These are phyloP conservation scores for Hylaeus volcanicus DNA, from an alignment of 1,140 invertebrate species.

Conservation along the genomic window DNA sequence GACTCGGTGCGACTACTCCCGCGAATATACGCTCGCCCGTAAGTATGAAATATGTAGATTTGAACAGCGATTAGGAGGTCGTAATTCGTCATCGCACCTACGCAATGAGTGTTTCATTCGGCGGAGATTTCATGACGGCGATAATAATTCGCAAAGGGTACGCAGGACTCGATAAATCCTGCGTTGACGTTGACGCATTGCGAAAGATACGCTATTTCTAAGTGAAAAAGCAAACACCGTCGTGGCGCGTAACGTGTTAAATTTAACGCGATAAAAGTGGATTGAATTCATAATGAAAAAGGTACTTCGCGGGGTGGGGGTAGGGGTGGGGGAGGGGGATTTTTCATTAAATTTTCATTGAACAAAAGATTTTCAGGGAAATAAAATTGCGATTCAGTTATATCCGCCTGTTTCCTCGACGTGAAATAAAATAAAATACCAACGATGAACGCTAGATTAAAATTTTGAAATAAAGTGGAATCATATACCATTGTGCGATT, in stretches of 20 bases:
- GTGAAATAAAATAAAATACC: neutral
- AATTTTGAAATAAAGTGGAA: neutral
- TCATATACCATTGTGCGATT: neutral
- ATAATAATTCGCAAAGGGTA: constrained; percentile 43
- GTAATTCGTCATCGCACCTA: constrained; percentile 52
- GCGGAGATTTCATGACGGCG: constrained; percentile 31
- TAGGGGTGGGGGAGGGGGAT: too few species aligned
- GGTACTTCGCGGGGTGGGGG: too few species aligned
- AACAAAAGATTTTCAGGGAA: neutral
- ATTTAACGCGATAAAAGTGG: neutral
- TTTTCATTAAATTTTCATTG: too few species aligned
- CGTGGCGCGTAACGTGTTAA: neutral
- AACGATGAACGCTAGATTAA: neutral
- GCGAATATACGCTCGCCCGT: neutral
- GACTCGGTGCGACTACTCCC: neutral
- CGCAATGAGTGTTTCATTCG: constrained; percentile 42
- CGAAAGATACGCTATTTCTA: constrained; percentile 6
- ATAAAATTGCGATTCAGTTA: neutral
- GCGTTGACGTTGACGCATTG: constrained; percentile 41
- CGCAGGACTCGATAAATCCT: constrained; percentile 37
- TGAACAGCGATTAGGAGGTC: constrained; percentile 36
- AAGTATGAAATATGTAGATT: constrained; percentile 33
- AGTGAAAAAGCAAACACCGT: neutral
- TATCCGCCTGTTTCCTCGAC: neutral
- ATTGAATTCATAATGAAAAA: neutral